A percentile compares a stretch with the other conserved stretches of the same genome.
phyloP scores from a whole-genome alignment of 2,113 vertebrate genomes.

The Piaya cayana region DNA sequence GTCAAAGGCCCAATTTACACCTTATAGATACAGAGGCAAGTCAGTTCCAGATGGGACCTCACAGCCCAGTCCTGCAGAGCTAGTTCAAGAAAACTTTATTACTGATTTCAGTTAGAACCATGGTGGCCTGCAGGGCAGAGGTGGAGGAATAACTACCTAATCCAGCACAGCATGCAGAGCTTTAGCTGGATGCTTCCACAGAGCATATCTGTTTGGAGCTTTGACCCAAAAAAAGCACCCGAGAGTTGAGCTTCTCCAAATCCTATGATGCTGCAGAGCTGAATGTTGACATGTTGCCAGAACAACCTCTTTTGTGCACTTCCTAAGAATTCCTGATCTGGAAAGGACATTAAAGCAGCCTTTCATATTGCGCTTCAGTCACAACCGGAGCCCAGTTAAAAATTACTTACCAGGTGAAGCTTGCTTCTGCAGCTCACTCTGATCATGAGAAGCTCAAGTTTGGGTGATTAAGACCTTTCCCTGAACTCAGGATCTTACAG shows the following conservation, averaged over 20 bases:
- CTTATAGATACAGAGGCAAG: not conserved
- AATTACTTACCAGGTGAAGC: not conserved
- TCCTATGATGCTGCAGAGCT: not conserved
- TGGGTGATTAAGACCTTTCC: not conserved
- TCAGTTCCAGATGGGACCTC: not conserved
- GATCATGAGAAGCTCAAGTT: not conserved
- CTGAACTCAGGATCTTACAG: not conserved
- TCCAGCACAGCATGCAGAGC: not conserved
- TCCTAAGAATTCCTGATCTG: conserved; percentile 36
- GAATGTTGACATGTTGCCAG: not conserved
- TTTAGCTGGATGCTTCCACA: not conserved
- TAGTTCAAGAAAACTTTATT: not conserved
- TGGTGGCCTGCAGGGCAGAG: not conserved
- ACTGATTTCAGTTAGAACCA: not conserved
- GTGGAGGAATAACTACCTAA: not conserved
- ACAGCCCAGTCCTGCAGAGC: not conserved
- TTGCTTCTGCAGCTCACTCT: not conserved
- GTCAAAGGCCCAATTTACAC: not conserved
- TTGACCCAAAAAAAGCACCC: not conserved
- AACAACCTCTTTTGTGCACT: not conserved
- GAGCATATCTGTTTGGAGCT: not conserved
- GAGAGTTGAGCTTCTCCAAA: not conserved
- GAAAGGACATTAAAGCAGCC: conserved; percentile 13
- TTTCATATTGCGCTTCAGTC: not conserved
- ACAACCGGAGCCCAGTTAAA: not conserved